Evolutionary conservation across 2,797 vertebrate species (phyloP).

Genomic region (Pipistrellus nathusii): DNA sequence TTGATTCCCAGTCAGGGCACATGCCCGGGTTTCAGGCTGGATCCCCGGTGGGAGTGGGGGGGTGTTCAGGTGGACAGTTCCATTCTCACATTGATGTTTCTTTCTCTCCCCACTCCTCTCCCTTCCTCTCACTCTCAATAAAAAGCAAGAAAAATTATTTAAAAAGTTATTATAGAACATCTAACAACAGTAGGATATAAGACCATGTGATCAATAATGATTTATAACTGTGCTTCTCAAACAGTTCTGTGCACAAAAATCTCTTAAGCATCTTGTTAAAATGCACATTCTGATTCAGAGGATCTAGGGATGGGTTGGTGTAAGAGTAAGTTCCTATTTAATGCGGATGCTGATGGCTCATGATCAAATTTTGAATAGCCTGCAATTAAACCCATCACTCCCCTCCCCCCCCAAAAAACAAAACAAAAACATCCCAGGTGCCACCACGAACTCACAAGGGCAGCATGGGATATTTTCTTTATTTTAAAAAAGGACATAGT

Average conservation of each 20-base stretch:
- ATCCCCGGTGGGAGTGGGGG: too few relatives aligned
- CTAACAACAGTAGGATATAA: background rate
- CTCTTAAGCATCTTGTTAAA: constrained; percentile 34
- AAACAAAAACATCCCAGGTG: background rate
- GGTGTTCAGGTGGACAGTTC: too few relatives aligned
- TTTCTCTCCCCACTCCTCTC: too few relatives aligned
- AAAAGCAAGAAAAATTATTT: too few relatives aligned
- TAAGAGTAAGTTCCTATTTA: background rate
- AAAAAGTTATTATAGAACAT: background rate
- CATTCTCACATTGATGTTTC: too few relatives aligned
- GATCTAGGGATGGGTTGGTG: background rate
- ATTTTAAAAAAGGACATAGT: background rate
- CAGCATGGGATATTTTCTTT: background rate
- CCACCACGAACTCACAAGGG: background rate
- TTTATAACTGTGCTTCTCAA: background rate
- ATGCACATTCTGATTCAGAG: background rate
- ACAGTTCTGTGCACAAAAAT: background rate
- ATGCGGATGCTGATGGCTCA: background rate
- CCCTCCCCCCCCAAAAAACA: too few relatives aligned
- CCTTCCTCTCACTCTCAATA: too few relatives aligned
- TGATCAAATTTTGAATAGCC: background rate
- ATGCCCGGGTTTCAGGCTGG: too few relatives aligned
- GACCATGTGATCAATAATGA: background rate
- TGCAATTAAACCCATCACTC: background rate
- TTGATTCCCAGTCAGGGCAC: too few relatives aligned